Evolutionary conservation across 64 coral and sea anemone genomes (phyloP), one percentile per base, ranked within the genome.

Genomic region (Dendronephthya gigantea): DNA sequence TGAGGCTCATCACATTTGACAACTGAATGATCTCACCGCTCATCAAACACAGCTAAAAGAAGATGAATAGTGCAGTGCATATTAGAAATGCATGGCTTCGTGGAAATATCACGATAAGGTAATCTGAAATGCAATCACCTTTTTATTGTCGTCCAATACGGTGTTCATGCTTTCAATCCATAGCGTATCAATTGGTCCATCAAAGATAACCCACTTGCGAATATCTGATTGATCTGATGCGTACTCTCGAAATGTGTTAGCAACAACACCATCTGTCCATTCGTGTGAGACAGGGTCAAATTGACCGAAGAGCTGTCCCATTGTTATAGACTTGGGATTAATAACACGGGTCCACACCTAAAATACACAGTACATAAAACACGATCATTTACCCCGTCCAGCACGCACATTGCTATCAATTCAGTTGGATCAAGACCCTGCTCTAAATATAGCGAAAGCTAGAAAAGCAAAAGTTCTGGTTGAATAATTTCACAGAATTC

Each of bases 121-220:
- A 28, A 8, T 79, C 19, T 34, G 15, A 79, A 14, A n/a, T n/a
- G n/a, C 2, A 29, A 17, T 55, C 52, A 96, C 94, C 94, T 96
- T 96, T 62, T 96, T 96, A 66, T 96, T 96, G 83, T 96, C 94
- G 75, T 96, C 94, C 49, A 96, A 38, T 35, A 96, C 94, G 66
- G 94, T 96, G 91, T 96, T 96, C 94, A 96, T 96, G 49, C 94
- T 96, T 79, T 96, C 94, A 48, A 96, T 96, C 94, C 94, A 96
- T 58, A 98, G 82, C 17, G 95, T 98, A 83, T 98, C 95, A 50
- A 98, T 98, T 8, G 94, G 95, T 37, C 95, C 95, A 91, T 98
- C 95, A 68, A 98, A 98, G 82, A 98, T 93, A 7, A 98, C 95
- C 95, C 95, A 98, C 51, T 93, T 98, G 43, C 88, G 90, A 37